Evolutionary conservation across 2,888 invertebrate species (phyloP), one percentile per base, ranked within the genome.

Genomic region (Gortyna flavago): DNA sequence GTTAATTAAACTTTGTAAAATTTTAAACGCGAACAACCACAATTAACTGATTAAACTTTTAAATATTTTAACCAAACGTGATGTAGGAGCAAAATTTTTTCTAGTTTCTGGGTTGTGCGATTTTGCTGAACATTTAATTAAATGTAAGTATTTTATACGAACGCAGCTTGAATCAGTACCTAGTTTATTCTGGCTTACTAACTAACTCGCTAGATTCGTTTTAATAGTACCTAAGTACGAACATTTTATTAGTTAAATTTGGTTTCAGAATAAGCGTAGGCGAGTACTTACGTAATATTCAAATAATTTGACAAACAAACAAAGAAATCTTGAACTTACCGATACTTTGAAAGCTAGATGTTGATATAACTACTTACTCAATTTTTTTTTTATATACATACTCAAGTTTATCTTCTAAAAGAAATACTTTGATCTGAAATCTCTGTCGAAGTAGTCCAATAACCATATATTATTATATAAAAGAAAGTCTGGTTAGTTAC

Each of bases 1-100:
- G 91, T 91, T 91, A 90, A 92, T 92, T 90, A 91, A 90, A 90
- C 86, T 88, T 89, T 85, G 89, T 89, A 89, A 82, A 84, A 72
- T 77, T 91, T 89, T 88, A 89, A 88, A 87, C 78, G 75, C 80
- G 88, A 88, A 89, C 86, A 87, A 87, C 88, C 87, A 89, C 88
- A 90, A 89, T 90, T 89, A 89, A 88, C 87, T 91, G 86, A 87
- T 91, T 89, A 86, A 91, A 88, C 87, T 88, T 89, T 90, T 80
- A 88, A 83, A 87, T 89, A 86, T 88, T 88, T 85, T 65, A 84
- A 82, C 85, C 84, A 80, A 87, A 86, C 82, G 77, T 81, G 70
- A 77, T 85, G 75, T 79, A 83, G 75, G 64, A 62, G 59, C 54
- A 41, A 75, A 67, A 71, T 84, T 84, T 73, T 72, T 81, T 80